Base-by-base conservation (phyloP, 1,140 invertebrate genomes). In the Sitophilus oryzae region DNA sequence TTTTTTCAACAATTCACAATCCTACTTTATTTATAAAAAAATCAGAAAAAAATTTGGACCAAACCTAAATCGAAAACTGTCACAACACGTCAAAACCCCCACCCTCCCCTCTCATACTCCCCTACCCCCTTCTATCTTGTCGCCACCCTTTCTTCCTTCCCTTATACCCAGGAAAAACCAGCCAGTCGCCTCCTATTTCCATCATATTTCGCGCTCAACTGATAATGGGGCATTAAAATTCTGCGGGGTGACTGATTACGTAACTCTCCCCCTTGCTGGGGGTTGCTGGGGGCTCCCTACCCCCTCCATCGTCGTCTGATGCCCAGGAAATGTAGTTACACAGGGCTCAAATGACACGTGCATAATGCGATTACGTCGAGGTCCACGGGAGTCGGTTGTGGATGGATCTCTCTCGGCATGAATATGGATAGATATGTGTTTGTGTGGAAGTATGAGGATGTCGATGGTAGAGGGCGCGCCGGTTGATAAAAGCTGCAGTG, bases 291-390 rank as follows among this genome's bases (percentile, higher is more conserved):
- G 25, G 5, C 5, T 6, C 55, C 58, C 58, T 52, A 41, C 48
- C 58, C 43, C 55, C 58, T 11, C 25, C 25, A 5, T 30, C 5
- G 11, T 11, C 25, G 5, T 11, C 25, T 5, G 59, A 62, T 62
- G 51, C 42, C 48, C 60, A 62, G 60, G 60, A 62, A 62, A 62
- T 62, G 57, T 62, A 55, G 60, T 52, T 59, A 59, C n/a, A n/a
- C 60, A 54, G 35, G 47, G 57, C 51, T 59, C 52, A 62, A 62
- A 62, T 62, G 60, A 62, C 57, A 62, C 54, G 52, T 62, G 60
- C 54, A 62, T 62, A 57, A 59, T 62, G 60, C 60, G 60, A 59
- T 62, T 62, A 59, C 57, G 56, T 58, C 59, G 55, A 55, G 56
- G n/a, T n/a, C n/a, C n/a, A n/a, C n/a, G n/a, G n/a, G n/a, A n/a